These are phyloP conservation scores for Chloebia gouldiae DNA, from an alignment of 2,113 vertebrate genomes.

Conservation along the genomic window DNA sequence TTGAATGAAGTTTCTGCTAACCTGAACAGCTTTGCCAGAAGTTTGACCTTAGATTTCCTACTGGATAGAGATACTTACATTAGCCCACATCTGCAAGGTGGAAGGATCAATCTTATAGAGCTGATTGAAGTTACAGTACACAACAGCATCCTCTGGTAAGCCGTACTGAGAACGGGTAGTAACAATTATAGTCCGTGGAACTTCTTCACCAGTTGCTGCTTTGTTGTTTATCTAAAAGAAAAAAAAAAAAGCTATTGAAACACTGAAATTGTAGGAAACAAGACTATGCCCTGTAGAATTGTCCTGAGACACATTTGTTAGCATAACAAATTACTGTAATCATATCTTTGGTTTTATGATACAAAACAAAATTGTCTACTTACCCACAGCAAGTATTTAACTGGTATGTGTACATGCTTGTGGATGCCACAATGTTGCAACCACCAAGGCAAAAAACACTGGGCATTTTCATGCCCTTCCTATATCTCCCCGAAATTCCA, in stretches of 20 bases:
- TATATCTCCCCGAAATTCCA: slow-evolving; percentile 1
- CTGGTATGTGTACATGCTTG: neutral
- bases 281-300: neutral
- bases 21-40: neutral
- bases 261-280: neutral
- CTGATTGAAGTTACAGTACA: slow-evolving; percentile 99
- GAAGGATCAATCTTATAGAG: slow-evolving; percentile 98
- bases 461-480: neutral
- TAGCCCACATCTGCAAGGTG: slow-evolving; percentile 98
- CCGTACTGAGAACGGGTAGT: slow-evolving; percentile 98
- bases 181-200: slow-evolving; percentile 96
- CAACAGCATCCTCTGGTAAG: slow-evolving; percentile 95
- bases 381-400: neutral
- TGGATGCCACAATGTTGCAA: neutral
- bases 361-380: neutral
- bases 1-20: neutral
- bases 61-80: slow-evolving; percentile 78
- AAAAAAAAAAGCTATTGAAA: neutral
- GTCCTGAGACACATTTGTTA: neutral
- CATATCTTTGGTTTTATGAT: neutral
- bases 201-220: slow-evolving; percentile 96
- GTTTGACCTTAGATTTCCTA: neutral
- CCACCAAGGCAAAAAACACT: neutral
- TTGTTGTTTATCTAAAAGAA: slow-evolving; percentile 92
- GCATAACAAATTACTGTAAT: neutral